Percentiles rank a stretch among this genome's conserved stretches.
Conservation (phyloP, 2,797 vertebrate genomes). For the Pipistrellus kuhlii region DNA sequence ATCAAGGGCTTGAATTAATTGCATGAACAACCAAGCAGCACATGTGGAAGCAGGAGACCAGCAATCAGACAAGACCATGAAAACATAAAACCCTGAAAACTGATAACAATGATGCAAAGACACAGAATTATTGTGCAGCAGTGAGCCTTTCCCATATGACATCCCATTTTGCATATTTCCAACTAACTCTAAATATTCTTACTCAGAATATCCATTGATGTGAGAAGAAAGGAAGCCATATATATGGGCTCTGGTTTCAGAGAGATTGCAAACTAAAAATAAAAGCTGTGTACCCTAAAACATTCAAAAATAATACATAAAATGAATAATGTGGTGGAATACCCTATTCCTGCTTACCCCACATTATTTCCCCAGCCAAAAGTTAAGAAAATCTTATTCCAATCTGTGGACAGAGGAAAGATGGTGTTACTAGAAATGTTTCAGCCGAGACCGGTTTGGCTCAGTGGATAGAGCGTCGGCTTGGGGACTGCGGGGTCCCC, state of each 20-base stretch:
- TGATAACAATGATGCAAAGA: background rate
- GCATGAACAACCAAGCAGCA: background rate
- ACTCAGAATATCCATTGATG: background rate
- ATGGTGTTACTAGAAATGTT: background rate
- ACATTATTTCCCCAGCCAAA: background rate
- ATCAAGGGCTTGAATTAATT: background rate
- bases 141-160: background rate
- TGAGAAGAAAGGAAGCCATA: background rate
- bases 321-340: background rate
- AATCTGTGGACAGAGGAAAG: background rate
- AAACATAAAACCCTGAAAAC: background rate
- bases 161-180: background rate
- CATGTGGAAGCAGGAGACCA: background rate
- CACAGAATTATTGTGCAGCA: background rate
- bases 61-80: background rate
- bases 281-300: background rate
- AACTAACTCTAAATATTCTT: slow-evolving; percentile 13
- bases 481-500: too few relatives aligned
- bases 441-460: too few relatives aligned
- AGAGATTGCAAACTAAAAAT: slow-evolving; percentile 16
- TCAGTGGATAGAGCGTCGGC: too few relatives aligned
- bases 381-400: background rate
- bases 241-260: background rate
- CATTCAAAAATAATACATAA: background rate
- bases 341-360: background rate